phyloP scores from a whole-genome alignment of 2,797 vertebrate genomes.

The Eulemur albifrons region DNA sequence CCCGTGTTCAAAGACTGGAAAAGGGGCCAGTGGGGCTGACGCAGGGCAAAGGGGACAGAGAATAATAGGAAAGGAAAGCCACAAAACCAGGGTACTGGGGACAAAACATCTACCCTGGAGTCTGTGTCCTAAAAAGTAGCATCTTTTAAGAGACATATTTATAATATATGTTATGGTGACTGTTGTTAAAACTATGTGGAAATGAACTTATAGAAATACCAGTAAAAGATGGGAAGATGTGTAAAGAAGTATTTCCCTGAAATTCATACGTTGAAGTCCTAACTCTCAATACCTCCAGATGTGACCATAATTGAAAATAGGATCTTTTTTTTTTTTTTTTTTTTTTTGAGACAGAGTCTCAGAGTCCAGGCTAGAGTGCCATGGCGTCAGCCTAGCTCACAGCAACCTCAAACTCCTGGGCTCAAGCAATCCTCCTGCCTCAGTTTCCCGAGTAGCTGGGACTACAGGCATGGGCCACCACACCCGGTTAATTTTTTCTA shows the following conservation, averaged over 20 bases:
- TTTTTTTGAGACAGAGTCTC: too few relatives aligned
- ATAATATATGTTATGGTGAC: background rate
- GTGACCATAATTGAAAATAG: background rate
- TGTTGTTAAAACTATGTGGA: background rate
- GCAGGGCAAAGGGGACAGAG: background rate
- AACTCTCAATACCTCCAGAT: background rate
- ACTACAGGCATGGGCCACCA: too few relatives aligned
- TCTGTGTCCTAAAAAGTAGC: background rate
- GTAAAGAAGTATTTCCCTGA: background rate
- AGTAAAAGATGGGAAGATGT: background rate
- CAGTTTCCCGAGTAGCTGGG: too few relatives aligned
- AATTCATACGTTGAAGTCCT: background rate
- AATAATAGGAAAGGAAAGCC: background rate
- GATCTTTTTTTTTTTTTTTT: background rate
- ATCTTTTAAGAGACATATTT: slow-evolving; percentile 10
- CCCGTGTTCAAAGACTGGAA: background rate
- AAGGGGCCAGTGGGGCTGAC: background rate
- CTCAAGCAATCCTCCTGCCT: too few relatives aligned
- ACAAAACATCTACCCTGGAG: background rate
- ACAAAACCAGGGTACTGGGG: background rate
- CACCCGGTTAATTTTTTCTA: too few relatives aligned
- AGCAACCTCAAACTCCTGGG: too few relatives aligned
- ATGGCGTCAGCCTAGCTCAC: too few relatives aligned
- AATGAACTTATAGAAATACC: background rate
- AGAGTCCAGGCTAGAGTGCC: too few relatives aligned